These are phyloP conservation scores for Drosophila villosipedis DNA, from an alignment of 2,888 invertebrate genomes.

Conservation along the genomic window DNA sequence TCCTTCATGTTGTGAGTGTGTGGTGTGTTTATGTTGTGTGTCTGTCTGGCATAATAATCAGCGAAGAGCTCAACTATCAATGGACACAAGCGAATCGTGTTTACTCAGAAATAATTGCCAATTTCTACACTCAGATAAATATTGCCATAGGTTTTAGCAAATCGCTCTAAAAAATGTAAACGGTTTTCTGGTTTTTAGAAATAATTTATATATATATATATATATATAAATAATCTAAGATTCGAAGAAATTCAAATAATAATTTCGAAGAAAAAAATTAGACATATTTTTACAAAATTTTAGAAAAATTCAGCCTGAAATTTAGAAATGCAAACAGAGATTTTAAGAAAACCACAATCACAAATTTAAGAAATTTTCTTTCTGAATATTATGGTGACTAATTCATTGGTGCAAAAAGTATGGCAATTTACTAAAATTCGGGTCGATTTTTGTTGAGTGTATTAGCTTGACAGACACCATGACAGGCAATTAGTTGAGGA, in stretches of 20 bases:
- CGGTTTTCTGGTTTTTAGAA: no score
- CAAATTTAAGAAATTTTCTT: neutral
- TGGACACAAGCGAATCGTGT: neutral
- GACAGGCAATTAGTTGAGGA: conserved; percentile 1
- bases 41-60: conserved; percentile 37
- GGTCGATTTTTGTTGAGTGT: neutral
- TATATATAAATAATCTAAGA: no score
- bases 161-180: neutral
- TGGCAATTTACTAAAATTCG: neutral
- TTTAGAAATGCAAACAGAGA: neutral
- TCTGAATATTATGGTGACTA: neutral
- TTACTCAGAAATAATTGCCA: conserved; percentile 15
- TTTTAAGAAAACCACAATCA: neutral
- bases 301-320: no score
- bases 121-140: neutral
- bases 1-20: conserved; percentile 1
- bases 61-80: conserved; percentile 23
- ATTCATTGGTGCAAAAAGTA: neutral
- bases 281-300: neutral
- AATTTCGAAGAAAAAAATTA: no score
- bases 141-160: neutral
- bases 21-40: conserved; percentile 11
- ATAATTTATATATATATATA: no score
- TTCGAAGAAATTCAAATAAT: no score
- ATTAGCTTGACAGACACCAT: conserved; percentile 17